These are phyloP conservation scores for Cheilosia variabilis DNA, from an alignment of 2,888 invertebrate genomes.

Conservation along the genomic window DNA sequence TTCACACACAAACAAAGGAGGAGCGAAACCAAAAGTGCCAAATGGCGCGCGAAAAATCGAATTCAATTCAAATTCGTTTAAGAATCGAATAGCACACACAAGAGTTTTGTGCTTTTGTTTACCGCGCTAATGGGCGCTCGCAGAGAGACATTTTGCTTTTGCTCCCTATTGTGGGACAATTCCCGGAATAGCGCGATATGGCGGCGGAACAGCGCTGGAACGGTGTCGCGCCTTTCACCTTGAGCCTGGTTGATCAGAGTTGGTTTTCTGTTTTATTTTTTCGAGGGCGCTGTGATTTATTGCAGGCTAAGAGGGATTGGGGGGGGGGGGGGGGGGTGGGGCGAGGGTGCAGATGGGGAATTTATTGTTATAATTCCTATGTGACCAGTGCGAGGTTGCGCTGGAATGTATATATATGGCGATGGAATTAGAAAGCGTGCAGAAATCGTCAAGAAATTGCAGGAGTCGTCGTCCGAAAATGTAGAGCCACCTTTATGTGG, in stretches of 20 bases:
- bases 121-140: conserved; percentile 66
- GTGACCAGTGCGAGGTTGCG: conserved; percentile 22
- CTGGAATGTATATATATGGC: neutral
- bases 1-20: conserved; percentile 14
- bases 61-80: conserved; percentile 74
- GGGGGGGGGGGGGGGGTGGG: neutral
- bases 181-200: conserved; percentile 62
- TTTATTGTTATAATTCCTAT: conserved; percentile 39
- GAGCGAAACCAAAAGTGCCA: conserved; percentile 66
- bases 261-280: conserved; percentile 23
- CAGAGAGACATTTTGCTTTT: conserved; percentile 6
- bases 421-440: conserved; percentile 47
- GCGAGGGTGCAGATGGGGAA: conserved; percentile 20
- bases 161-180: conserved; percentile 73
- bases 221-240: conserved; percentile 65
- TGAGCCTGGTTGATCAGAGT: conserved; percentile 43
- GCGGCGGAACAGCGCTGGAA: conserved; percentile 40
- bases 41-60: conserved; percentile 70
- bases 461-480: neutral
- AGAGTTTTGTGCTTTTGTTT: conserved; percentile 66
- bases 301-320: conserved; percentile 10
- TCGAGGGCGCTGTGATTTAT: conserved; percentile 66
- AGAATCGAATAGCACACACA: conserved; percentile 5
- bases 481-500: too few relatives aligned
- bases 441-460: too few relatives aligned